Conservation (phyloP, 2,888 invertebrate species). For the Ommatoiulus sabulosus region DNA sequence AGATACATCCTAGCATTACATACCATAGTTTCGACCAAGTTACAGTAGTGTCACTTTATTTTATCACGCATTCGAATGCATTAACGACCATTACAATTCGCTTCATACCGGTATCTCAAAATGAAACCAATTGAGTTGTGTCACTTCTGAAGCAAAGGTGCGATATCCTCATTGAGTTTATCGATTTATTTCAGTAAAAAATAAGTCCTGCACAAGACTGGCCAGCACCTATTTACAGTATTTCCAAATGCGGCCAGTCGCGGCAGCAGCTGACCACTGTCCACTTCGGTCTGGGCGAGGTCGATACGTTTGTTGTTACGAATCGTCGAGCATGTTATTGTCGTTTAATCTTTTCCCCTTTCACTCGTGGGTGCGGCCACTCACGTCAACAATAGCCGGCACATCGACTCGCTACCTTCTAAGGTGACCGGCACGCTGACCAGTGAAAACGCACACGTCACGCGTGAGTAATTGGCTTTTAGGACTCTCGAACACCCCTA, state of each 20-base stretch:
- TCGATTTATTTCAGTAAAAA: too few species aligned
- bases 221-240: too few species aligned
- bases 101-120: too few species aligned
- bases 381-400: background rate
- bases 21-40: too few species aligned
- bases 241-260: background rate
- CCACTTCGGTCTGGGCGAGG: background rate
- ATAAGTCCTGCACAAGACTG: too few species aligned
- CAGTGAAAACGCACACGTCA: background rate
- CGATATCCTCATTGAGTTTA: too few species aligned
- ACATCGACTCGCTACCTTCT: background rate
- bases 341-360: background rate
- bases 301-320: background rate
- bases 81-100: too few species aligned
- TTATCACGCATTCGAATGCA: too few species aligned
- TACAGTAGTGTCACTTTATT: too few species aligned
- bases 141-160: too few species aligned
- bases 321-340: background rate
- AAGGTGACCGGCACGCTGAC: background rate
- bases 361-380: background rate
- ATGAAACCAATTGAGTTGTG: too few species aligned
- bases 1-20: too few species aligned
- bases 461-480: conserved; percentile 1
- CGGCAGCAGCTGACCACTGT: background rate
- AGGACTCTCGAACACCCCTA: background rate